Percentiles rank a stretch among this genome's conserved stretches.
These are phyloP conservation scores for Sitodiplosis mosellana DNA, from an alignment of 1,140 invertebrate genomes.

Conservation along the genomic window DNA sequence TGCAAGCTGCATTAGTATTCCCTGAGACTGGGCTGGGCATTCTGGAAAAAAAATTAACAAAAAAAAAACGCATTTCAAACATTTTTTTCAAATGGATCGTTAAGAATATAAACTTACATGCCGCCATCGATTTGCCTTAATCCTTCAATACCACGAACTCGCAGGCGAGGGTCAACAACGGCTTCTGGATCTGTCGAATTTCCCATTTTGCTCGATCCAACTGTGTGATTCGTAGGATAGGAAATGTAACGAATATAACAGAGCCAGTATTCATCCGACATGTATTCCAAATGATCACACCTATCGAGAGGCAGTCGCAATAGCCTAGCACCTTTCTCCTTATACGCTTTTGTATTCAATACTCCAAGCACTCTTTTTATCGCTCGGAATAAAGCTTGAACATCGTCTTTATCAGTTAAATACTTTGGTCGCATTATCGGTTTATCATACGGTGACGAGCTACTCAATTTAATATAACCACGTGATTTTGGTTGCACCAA, in stretches of 20 bases:
- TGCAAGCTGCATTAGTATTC: constrained; percentile 5
- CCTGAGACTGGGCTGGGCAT: constrained; percentile 1
- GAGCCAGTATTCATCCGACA: constrained; percentile 70
- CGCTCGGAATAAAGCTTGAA: constrained; percentile 49
- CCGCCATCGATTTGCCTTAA: constrained; percentile 57
- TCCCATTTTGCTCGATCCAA: constrained; percentile 76
- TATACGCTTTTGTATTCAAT: constrained; percentile 31
- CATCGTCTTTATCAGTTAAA: constrained; percentile 36
- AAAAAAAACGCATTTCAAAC: background rate
- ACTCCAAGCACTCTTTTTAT: constrained; percentile 30
- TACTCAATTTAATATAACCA: constrained; percentile 30
- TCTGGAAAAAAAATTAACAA: background rate
- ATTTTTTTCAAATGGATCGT: too few relatives aligned
- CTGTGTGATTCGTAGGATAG: constrained; percentile 70
- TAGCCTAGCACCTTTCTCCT: constrained; percentile 24
- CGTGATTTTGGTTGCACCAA: constrained; percentile 25
- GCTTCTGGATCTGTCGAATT: constrained; percentile 48
- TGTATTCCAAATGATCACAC: constrained; percentile 36
- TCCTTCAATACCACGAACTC: constrained; percentile 51
- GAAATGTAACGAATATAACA: constrained; percentile 61
- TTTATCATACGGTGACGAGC: constrained; percentile 35
- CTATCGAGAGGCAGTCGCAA: constrained; percentile 24
- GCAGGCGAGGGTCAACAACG: constrained; percentile 60
- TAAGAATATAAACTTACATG: constrained; percentile 44
- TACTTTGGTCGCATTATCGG: constrained; percentile 56